Conservation (phyloP, 1,140 invertebrate species). For the Homarus americanus region DNA sequence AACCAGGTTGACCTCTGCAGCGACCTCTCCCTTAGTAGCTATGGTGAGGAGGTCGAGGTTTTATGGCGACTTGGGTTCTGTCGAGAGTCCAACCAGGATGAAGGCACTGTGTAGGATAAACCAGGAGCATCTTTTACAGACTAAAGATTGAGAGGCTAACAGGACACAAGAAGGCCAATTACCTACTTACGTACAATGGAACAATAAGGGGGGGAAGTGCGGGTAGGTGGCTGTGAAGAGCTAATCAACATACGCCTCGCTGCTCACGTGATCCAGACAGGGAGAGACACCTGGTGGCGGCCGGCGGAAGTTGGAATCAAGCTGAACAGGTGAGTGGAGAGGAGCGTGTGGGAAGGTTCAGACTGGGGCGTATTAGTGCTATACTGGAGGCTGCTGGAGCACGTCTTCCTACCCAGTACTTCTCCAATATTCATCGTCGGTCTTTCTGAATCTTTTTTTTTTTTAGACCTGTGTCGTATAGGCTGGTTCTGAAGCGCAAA, state of each 20-base stretch:
- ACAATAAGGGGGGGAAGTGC: slow-evolving; percentile 43
- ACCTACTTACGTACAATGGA: slow-evolving; percentile 53
- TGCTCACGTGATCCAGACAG: slow-evolving; percentile 25
- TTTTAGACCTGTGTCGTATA: no score
- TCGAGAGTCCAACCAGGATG: no score
- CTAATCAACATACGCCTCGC: slow-evolving; percentile 19
- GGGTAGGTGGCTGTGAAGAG: slow-evolving; percentile 40
- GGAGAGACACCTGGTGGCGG: slow-evolving; percentile 44
- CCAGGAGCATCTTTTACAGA: not conserved
- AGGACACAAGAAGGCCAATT: slow-evolving; percentile 44
- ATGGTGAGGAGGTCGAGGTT: no score
- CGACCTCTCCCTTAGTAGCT: no score
- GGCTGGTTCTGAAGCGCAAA: no score
- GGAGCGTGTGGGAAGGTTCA: not conserved
- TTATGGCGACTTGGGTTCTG: no score
- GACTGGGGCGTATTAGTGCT: not conserved
- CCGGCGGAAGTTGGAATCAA: slow-evolving; percentile 50
- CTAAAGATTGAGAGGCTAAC: slow-evolving; percentile 26
- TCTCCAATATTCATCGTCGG: not conserved
- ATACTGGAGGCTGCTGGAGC: not conserved
- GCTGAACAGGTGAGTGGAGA: slow-evolving; percentile 30
- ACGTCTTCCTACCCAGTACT: not conserved
- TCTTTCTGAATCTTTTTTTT: not conserved
- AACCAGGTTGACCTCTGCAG: no score
- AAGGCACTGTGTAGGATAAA: no score